Evolutionary conservation across 2,797 vertebrate genomes (phyloP).

Genomic region (Poeciliopsis turneri): DNA sequence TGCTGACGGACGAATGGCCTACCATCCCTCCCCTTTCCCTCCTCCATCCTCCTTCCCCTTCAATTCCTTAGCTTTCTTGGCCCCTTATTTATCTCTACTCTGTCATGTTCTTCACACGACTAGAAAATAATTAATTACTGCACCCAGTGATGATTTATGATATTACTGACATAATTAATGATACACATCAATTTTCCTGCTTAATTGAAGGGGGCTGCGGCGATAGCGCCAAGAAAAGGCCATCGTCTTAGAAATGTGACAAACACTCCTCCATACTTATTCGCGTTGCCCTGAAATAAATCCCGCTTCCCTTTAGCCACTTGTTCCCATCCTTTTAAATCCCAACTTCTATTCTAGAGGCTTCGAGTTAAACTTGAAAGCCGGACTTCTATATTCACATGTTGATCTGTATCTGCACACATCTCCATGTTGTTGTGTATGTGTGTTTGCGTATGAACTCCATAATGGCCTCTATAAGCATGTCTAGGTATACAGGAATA

Average conservation of each 20-base stretch:
- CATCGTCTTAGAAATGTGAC: conserved; percentile 70
- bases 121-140: conserved; percentile 97
- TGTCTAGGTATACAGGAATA: conserved; percentile 80
- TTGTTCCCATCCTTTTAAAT: conserved; percentile 37
- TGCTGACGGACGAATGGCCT: conserved; percentile 74
- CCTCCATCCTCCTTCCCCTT: conserved; percentile 62
- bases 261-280: conserved; percentile 50
- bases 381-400: conserved; percentile 71
- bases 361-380: conserved; percentile 68
- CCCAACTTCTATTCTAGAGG: conserved; percentile 56
- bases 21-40: conserved; percentile 63
- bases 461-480: conserved; percentile 70
- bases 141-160: conserved; percentile 94
- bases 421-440: conserved; percentile 45
- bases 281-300: conserved; percentile 39
- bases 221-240: conserved; percentile 76
- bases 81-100: conserved; percentile 88
- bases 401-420: conserved; percentile 63
- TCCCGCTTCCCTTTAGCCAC: conserved; percentile 40
- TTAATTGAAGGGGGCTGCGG: conserved; percentile 90
- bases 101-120: conserved; percentile 90
- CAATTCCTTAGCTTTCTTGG: conserved; percentile 73
- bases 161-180: conserved; percentile 98
- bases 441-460: conserved; percentile 46
- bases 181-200: conserved; percentile 94